A percentile compares a stretch with the other conserved stretches of the same genome.
These are phyloP conservation scores for Idaea biselata DNA, from an alignment of 2,888 invertebrate genomes.

Conservation along the genomic window DNA sequence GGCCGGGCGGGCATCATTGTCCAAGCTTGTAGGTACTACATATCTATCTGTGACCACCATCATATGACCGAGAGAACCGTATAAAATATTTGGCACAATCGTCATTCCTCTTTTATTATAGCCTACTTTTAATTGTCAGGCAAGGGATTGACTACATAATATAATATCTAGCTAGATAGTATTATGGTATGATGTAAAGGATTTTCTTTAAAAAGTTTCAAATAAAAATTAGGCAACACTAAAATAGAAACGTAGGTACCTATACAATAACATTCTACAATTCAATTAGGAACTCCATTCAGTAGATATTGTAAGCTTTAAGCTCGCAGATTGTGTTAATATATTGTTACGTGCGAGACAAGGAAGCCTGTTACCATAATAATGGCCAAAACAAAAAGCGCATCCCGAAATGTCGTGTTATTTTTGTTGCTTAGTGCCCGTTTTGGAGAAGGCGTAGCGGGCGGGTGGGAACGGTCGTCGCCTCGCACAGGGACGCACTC, in stretches of 20 bases:
- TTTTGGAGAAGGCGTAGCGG: slow-evolving; percentile 70
- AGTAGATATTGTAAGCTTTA: not conserved
- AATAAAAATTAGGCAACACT: no score
- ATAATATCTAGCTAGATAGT: no score
- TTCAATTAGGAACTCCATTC: not conserved
- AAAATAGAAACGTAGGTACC: no score
- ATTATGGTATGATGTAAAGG: no score
- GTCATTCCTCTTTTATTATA: not conserved
- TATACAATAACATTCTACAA: no score
- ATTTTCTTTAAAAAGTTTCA: no score
- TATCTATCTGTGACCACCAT: slow-evolving; percentile 1
- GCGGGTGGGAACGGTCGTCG: slow-evolving; percentile 77
- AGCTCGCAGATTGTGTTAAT: slow-evolving; percentile 4
- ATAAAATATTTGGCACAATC: not conserved
- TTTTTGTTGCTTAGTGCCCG: slow-evolving; percentile 75
- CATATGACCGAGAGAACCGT: slow-evolving; percentile 8
- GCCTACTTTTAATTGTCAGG: not conserved
- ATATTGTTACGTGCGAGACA: slow-evolving; percentile 19
- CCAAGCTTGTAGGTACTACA: not conserved
- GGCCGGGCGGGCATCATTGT: slow-evolving; percentile 33
- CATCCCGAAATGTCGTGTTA: slow-evolving; percentile 72
- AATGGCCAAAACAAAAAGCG: slow-evolving; percentile 71
- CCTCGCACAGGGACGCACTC: slow-evolving; percentile 66
- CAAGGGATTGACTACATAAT: no score
- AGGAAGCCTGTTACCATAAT: slow-evolving; percentile 51